Percentiles rank a stretch among this genome's conserved stretches.
Evolutionary conservation across 2,113 vertebrate species (phyloP).

Genomic region (Dendrocopos noguchii): DNA sequence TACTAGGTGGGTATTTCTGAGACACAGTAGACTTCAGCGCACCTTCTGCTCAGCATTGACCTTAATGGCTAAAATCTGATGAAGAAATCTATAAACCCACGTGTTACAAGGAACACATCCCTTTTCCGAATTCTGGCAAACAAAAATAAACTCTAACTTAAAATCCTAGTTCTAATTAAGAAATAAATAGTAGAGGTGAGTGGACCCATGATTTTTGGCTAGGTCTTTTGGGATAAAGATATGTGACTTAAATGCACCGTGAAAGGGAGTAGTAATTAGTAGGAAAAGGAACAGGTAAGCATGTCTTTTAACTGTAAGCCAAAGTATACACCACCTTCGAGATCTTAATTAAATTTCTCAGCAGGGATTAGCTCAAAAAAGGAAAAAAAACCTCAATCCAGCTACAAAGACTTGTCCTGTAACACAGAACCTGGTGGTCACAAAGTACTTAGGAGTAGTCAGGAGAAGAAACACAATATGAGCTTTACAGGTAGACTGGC

Average conservation of each 20-base stretch:
- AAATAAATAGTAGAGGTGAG: not conserved
- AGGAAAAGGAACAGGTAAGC: not conserved
- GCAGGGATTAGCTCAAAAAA: not conserved
- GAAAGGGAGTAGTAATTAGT: not conserved
- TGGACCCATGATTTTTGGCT: not conserved
- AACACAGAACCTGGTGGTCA: not conserved
- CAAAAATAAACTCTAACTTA: not conserved
- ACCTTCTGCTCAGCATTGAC: not conserved
- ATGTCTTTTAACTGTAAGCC: not conserved
- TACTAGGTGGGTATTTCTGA: not conserved
- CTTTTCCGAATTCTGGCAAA: not conserved
- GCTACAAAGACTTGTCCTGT: not conserved
- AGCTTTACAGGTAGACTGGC: not conserved
- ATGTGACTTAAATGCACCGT: not conserved
- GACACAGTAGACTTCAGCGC: not conserved
- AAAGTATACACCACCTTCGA: not conserved
- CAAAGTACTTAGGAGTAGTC: not conserved
- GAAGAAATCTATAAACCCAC: not conserved
- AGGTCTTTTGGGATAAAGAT: not conserved
- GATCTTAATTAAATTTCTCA: conserved; percentile 3
- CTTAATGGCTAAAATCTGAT: not conserved
- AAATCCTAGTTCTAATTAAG: not conserved
- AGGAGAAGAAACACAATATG: not conserved
- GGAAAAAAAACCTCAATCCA: not conserved
- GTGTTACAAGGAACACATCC: not conserved